Percentiles rank a stretch among this genome's conserved stretches.
Conservation (phyloP, 2,888 invertebrate genomes). For the Cephus spinipes region DNA sequence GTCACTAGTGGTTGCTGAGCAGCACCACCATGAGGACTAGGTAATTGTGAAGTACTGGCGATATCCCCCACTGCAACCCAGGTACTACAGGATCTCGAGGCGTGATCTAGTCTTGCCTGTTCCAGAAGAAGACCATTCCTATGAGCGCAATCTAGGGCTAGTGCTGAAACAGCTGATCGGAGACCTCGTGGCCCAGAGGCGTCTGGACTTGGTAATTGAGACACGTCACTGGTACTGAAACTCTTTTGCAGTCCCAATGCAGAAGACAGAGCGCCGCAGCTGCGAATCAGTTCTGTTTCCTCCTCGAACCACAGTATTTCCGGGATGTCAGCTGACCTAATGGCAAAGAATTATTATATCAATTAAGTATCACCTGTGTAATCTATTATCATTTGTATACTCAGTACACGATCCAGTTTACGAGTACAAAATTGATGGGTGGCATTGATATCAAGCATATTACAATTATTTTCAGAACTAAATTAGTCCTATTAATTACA, state of each 20-base stretch:
- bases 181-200: slow-evolving; percentile 54
- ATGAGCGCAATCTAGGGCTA: slow-evolving; percentile 72
- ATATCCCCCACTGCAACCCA: slow-evolving; percentile 88
- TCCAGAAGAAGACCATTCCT: slow-evolving; percentile 70
- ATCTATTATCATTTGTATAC: not conserved
- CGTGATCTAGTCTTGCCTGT: slow-evolving; percentile 72
- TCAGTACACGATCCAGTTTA: not conserved
- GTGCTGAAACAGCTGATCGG: slow-evolving; percentile 69
- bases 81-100: slow-evolving; percentile 83
- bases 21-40: slow-evolving; percentile 81
- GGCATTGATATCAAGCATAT: not conserved
- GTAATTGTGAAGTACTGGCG: slow-evolving; percentile 81
- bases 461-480: not conserved
- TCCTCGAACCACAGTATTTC: slow-evolving; percentile 79
- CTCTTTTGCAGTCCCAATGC: slow-evolving; percentile 85
- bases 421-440: not conserved
- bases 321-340: slow-evolving; percentile 73
- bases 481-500: not conserved
- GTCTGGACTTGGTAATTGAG: slow-evolving; percentile 71
- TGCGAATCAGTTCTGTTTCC: slow-evolving; percentile 82
- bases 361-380: not conserved
- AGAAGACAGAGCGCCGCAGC: slow-evolving; percentile 83
- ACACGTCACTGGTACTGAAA: slow-evolving; percentile 85
- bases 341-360: slow-evolving; percentile 1
- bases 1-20: slow-evolving; percentile 59